A percentile compares a stretch with the other conserved stretches of the same genome.
phyloP scores from a whole-genome alignment of 2,113 vertebrate species.

The Gasterosteus aculeatus region DNA sequence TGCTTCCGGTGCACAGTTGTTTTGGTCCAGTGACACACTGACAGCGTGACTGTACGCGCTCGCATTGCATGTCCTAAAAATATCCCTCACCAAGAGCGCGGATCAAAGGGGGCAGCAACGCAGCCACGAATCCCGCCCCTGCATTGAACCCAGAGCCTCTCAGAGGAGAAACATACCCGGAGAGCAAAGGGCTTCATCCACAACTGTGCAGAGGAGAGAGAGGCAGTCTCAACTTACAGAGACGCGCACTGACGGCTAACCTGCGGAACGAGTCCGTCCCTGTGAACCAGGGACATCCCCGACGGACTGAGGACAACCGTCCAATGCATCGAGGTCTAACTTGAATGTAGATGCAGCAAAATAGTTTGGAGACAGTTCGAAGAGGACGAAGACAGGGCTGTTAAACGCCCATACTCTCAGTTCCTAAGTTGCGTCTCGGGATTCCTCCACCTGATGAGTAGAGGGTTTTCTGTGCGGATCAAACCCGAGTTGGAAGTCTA shows the following conservation, averaged over 20 bases:
- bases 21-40: not conserved
- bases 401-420: not conserved
- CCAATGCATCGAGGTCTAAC: constrained; percentile 33
- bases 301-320: constrained; percentile 24
- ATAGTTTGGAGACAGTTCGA: constrained; percentile 12
- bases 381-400: constrained; percentile 1
- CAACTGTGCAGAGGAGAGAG: constrained; percentile 26
- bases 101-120: constrained; percentile 73
- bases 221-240: constrained; percentile 71
- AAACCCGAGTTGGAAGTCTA: constrained; percentile 1
- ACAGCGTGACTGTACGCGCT: constrained; percentile 36
- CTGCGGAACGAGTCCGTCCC: constrained; percentile 28
- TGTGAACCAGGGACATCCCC: constrained; percentile 13
- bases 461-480: constrained; percentile 40
- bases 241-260: constrained; percentile 54
- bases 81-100: constrained; percentile 64
- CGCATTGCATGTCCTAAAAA: constrained; percentile 76
- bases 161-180: constrained; percentile 76
- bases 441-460: constrained; percentile 30
- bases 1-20: not conserved
- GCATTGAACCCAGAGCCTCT: constrained; percentile 73
- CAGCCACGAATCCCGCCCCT: constrained; percentile 74
- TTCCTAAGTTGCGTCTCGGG: not conserved
- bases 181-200: constrained; percentile 62
- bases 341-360: constrained; percentile 6